phyloP scores from a whole-genome alignment of 1,140 invertebrate species.

The Harpegnathos saltator region DNA sequence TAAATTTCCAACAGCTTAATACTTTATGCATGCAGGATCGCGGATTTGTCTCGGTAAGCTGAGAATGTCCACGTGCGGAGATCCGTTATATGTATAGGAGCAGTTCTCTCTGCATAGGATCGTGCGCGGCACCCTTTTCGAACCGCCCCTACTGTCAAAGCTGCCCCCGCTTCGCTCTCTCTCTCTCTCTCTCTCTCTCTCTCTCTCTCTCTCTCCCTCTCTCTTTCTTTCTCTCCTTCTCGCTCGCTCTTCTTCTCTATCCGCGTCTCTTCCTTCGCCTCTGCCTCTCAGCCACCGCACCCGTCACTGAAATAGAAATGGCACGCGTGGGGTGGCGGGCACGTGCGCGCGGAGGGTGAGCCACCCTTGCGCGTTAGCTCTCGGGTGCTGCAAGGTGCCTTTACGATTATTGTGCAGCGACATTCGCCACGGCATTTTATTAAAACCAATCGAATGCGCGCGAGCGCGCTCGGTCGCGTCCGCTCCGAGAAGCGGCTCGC shows the following conservation, averaged over 20 bases:
- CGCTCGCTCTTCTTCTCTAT: too few relatives aligned
- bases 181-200: too few relatives aligned
- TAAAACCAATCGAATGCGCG: conserved; percentile 49
- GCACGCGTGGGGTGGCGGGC: conserved; percentile 72
- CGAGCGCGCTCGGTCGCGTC: conserved; percentile 2
- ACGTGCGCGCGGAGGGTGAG: conserved; percentile 73
- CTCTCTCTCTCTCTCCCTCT: too few relatives aligned
- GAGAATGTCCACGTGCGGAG: conserved; percentile 85
- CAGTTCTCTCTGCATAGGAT: conserved; percentile 64
- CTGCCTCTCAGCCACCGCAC: conserved; percentile 35
- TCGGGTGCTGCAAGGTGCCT: conserved; percentile 76
- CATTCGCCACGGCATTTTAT: conserved; percentile 74
- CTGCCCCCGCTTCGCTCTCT: conserved; percentile 9
- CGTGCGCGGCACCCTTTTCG: conserved; percentile 67
- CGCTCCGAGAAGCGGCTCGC: background rate
- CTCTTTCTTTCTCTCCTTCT: too few relatives aligned
- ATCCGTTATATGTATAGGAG: conserved; percentile 70
- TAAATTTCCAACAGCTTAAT: conserved; percentile 86
- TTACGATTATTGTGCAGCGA: conserved; percentile 70
- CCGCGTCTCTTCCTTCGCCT: background rate
- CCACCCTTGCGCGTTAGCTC: conserved; percentile 61
- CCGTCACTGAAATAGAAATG: conserved; percentile 72
- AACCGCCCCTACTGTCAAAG: conserved; percentile 47
- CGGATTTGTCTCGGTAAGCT: conserved; percentile 86
- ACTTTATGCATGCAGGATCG: conserved; percentile 86